A percentile compares a stretch with the other conserved stretches of the same genome.
phyloP scores from a whole-genome alignment of 2,797 vertebrate species.

The Calcarius lapponicus region DNA sequence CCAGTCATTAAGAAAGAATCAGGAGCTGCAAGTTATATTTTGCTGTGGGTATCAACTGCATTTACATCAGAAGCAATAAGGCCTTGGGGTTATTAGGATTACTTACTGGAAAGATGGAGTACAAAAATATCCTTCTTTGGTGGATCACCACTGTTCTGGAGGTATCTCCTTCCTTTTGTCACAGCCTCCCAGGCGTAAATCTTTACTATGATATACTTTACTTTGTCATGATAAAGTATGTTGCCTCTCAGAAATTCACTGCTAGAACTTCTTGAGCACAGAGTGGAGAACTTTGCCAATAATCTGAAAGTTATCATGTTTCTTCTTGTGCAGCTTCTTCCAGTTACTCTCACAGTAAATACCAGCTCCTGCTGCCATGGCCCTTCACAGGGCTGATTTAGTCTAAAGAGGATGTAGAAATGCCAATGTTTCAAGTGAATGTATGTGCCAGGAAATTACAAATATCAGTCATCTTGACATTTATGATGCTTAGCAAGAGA shows the following conservation, averaged over 20 bases:
- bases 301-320: background rate
- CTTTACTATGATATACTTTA: background rate
- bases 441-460: background rate
- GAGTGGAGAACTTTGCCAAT: background rate
- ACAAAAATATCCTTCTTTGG: background rate
- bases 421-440: background rate
- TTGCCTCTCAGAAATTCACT: background rate
- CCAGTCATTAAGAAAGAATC: background rate
- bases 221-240: background rate
- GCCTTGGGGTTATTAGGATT: background rate
- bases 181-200: background rate
- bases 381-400: background rate
- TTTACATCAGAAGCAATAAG: background rate
- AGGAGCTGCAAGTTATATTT: rapidly evolving
- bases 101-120: background rate
- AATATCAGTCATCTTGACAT: background rate
- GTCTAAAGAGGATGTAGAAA: background rate
- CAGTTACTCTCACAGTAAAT: background rate
- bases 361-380: background rate
- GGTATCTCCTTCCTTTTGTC: background rate
- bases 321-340: background rate
- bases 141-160: background rate
- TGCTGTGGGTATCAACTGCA: background rate
- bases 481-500: background rate
- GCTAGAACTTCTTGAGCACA: background rate